Base-by-base conservation (phyloP, 2,888 invertebrate species). In the Ptychoptera albimana region DNA sequence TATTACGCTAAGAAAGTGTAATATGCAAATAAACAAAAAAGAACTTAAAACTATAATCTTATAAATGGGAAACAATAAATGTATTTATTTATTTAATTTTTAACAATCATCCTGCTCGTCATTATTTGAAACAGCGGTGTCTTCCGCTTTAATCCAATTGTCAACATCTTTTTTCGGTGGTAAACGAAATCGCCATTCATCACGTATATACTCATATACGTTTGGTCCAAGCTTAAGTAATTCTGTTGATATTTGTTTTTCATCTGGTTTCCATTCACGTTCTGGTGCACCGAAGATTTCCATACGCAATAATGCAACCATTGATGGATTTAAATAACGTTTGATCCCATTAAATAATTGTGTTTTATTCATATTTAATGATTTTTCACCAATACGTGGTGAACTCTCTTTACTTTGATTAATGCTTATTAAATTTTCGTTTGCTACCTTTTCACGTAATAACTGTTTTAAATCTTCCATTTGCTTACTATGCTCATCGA, bases 121-220 rank as follows among this genome's bases (percentile, higher is more conserved):
- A 1, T 58, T 57, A 1, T 47, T 51, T 1, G 50, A 39, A 3
- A 39, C 32, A 1, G 13, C 30, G 43, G 45, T 38, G n/a, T 58
- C 51, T 6, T 49, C 23, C 23, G 23, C 23, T 23, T 23, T 46
- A 2, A 54, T 30, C 65, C 64, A 65, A 16, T 45, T 31, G 2
- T 54, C 54, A 0, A 59, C 59, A 30, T 56, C 50, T 2, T 56
- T 54, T 36, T 57, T 46, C 0, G 60, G 51, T 1, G 65, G 65
- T 39, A 65, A 51, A 7, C 65, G 55, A 39, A 64, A 57, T 8
- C 65, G 55, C 63, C 63, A 65, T 45, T 65, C 65, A 35, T 65
- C 63, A 14, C 52, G 54, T 13, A 64, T 55, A 37, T 58, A 61
- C 11, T 54, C 52, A 46, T 60, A 65, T 7, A 61, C 51, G 1